Percentiles rank a stretch among this genome's conserved stretches.
These are phyloP conservation scores for Cetonia aurata DNA, from an alignment of 2,888 invertebrate genomes.

Conservation along the genomic window DNA sequence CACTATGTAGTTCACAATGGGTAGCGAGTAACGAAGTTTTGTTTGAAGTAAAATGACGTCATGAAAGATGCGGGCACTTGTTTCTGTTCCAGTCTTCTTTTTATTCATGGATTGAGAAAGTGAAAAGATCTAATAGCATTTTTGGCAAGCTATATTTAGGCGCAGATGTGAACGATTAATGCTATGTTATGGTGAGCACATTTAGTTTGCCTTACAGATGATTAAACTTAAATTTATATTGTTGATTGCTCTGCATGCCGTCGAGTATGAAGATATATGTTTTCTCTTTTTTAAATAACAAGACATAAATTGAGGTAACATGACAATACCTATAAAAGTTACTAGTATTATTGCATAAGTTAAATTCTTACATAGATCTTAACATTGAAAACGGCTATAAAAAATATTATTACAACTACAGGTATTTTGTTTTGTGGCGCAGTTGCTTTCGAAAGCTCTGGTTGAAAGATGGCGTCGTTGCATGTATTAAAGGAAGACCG, in stretches of 20 bases:
- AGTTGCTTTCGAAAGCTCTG: slow-evolving; percentile 16
- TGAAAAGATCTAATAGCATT: slow-evolving; percentile 17
- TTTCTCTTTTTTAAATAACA: neutral
- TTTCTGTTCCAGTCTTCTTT: slow-evolving; percentile 14
- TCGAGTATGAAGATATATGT: neutral
- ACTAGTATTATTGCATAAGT: neutral
- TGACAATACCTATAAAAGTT: no score
- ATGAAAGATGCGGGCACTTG: slow-evolving; percentile 10
- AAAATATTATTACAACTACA: neutral
- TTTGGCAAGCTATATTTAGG: slow-evolving; percentile 28
- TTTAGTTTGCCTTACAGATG: neutral
- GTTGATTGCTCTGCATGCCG: slow-evolving; percentile 1
- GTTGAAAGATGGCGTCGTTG: slow-evolving; percentile 20
- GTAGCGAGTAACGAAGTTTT: slow-evolving; percentile 13
- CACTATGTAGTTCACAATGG: slow-evolving; percentile 8
- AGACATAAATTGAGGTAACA: no score
- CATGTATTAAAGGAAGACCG: slow-evolving; percentile 7
- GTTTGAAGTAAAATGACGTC: slow-evolving; percentile 36
- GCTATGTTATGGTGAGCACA: slow-evolving; percentile 12
- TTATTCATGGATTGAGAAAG: slow-evolving; percentile 21
- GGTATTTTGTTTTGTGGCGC: slow-evolving; percentile 6
- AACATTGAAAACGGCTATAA: neutral
- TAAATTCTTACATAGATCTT: neutral
- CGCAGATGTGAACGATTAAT: slow-evolving; percentile 10
- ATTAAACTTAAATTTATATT: no score